These are phyloP conservation scores for Psittacula derbiana DNA, from an alignment of 2,797 vertebrate genomes.

Conservation along the genomic window DNA sequence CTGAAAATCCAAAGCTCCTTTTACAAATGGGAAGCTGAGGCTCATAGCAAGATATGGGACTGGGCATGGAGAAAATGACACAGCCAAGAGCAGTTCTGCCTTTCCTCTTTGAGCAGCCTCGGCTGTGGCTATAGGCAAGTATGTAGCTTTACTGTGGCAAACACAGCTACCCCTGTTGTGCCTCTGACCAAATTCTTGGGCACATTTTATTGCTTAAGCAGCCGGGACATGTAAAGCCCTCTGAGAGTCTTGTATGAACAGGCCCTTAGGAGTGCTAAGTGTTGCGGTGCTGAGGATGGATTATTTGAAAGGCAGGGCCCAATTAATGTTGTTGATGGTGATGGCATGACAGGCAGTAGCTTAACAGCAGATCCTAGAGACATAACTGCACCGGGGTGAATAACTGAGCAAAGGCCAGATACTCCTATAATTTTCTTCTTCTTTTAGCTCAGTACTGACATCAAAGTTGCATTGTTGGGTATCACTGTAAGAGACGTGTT, in stretches of 20 bases:
- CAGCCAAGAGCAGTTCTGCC: neutral
- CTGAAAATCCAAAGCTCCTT: neutral
- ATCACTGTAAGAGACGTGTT: accelerated
- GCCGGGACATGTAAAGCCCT: neutral
- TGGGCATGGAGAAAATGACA: neutral
- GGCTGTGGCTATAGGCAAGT: accelerated
- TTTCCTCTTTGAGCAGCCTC: neutral
- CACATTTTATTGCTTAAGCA: neutral
- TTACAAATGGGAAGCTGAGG: neutral
- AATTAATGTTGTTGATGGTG: neutral
- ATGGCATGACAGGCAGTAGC: constrained; percentile 10
- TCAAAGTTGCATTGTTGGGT: accelerated
- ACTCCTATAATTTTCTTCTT: neutral
- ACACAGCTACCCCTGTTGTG: neutral
- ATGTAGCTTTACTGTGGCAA: neutral
- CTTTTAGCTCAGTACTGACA: neutral
- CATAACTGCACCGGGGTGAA: neutral
- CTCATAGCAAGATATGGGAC: neutral
- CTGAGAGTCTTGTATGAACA: constrained; percentile 33
- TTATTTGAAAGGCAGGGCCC: constrained; percentile 46
- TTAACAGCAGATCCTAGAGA: neutral
- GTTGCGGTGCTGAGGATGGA: neutral
- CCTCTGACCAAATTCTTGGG: constrained; percentile 36
- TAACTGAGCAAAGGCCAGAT: neutral
- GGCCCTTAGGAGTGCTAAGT: constrained; percentile 12